A percentile compares a stretch with the other conserved stretches of the same genome.
Evolutionary conservation across 1,140 invertebrate species (phyloP).

Genomic region (Drosophila asahinai): DNA sequence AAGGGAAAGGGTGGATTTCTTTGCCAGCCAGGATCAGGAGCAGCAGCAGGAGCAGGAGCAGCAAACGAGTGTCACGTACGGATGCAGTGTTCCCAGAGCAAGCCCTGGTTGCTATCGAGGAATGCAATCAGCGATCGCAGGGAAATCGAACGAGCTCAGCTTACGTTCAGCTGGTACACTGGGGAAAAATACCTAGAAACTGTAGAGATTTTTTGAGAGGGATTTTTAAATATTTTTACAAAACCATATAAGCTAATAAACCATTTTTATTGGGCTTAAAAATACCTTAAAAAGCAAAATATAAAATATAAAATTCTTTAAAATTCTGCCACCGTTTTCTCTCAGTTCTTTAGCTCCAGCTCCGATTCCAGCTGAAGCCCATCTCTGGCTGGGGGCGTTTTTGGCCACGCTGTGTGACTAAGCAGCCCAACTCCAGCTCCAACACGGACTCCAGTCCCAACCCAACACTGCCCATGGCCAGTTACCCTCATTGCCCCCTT

Average conservation of each 20-base stretch:
- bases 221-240: too few species aligned
- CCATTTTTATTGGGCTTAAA: neutral
- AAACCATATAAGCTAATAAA: too few species aligned
- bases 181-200: neutral
- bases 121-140: slow-evolving; percentile 77
- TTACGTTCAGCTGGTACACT: slow-evolving; percentile 44
- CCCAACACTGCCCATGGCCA: slow-evolving; percentile 17
- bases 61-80: slow-evolving; percentile 74
- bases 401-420: slow-evolving; percentile 71
- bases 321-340: neutral
- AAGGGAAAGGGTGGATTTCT: slow-evolving; percentile 37
- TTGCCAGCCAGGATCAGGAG: slow-evolving; percentile 17
- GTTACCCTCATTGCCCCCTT: slow-evolving; percentile 33
- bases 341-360: slow-evolving; percentile 3
- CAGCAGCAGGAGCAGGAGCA: slow-evolving; percentile 12
- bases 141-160: slow-evolving; percentile 65
- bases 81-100: slow-evolving; percentile 68
- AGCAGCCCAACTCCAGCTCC: slow-evolving; percentile 45
- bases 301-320: neutral
- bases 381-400: slow-evolving; percentile 66
- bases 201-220: neutral
- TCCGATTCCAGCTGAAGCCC: slow-evolving; percentile 27
- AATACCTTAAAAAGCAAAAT: too few species aligned
- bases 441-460: neutral
- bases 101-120: slow-evolving; percentile 62